Evolutionary conservation across 2,797 vertebrate species (phyloP), one percentile per base, ranked within the genome.

Genomic region (Urocyon cinereoargenteus): DNA sequence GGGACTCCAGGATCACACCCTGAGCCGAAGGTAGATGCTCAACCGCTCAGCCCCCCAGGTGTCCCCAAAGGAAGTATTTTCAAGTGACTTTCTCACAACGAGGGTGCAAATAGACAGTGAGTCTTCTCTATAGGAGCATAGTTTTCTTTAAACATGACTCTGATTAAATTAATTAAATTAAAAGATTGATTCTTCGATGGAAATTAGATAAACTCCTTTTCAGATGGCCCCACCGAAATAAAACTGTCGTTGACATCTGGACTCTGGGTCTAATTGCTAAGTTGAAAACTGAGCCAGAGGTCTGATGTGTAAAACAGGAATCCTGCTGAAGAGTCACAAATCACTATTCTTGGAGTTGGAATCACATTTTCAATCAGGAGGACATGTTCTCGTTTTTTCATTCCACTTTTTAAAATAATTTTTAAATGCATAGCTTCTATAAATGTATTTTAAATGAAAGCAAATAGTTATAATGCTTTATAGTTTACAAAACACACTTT

Each of bases 401-500:
- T 51, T 84, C 10, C 31, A 49, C 19, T 86, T 88, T 94, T 72
- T 8, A 22, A 61, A 66, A 21, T 79, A 31, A 81, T 49, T 53
- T 70, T 86, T 2, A 55, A 57, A 55, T 79, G 19, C 6, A 34
- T 16, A 77, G 8, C n/a, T 49, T 13, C 31, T 59, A 3, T 86
- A 59, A 72, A 53, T 93, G 72, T 86, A 86, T 61, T 83, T 95
- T 51, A 61, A 91, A 91, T 15, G 36, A 94, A 93, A 73, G 34
- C 15, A 86, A 90, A 31, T 53, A 55, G 68, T 68, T 72, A 55
- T 72, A 45, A 49, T 86, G 66, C 16, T 84, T 78, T 62, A 40
- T 51, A 62, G 13, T 72, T 78, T 64, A 14, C 75, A 34, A 81
- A 91, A 51, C 9, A 62, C 36, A 40, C 1, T 24, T 57, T 57